Evolutionary conservation across 2,113 vertebrate genomes (phyloP), one percentile per base, ranked within the genome.

Genomic region (Promerops cafer): DNA sequence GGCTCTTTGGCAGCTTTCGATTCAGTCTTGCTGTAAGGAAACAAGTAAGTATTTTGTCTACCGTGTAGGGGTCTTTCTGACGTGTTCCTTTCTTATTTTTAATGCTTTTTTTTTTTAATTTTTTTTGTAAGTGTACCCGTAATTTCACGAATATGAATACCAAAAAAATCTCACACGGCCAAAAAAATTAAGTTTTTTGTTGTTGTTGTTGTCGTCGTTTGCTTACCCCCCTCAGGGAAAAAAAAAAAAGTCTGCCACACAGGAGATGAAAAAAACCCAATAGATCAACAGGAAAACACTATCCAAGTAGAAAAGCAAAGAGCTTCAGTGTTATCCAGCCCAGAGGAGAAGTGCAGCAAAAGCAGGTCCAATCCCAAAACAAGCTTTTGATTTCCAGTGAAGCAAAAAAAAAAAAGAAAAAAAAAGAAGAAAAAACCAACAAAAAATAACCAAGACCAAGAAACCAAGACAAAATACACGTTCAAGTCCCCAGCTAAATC

Each of bases 61-160:
- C 52, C 57, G 86, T 90, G 93, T 88, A 94, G 88, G 96, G 97
- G 96, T 96, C 94, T 93, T 85, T 96, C 97, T 88, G 97, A 89
- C 88, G 97, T 88, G 94, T 96, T 97, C 96, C 94, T 96, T 94
- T 80, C 92, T 95, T 90, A 87, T 57, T 78, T 83, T 71, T 91
- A 96, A 94, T 78, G 95, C 78, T 82, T 18, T 21, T 35, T 28
- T 83, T 23, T 27, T n/a, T 30, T 74, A 19, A 9, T 40, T 40
- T 77, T 80, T 74, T 91, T 84, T 90, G 11, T 79, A 97, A 97
- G 95, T 97, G 97, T 98, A 98, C 98, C 98, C 98, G 98, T 98
- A 98, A 98, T 98, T 96, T 97, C 94, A 97, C 93, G 89, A 97
- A 94, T 95, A 91, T 97, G 84, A 97, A 97, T 97, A 90, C 80